Percentiles rank a stretch among this genome's conserved stretches.
Conservation (phyloP, 2,113 vertebrate genomes). For the Mustela nigripes region DNA sequence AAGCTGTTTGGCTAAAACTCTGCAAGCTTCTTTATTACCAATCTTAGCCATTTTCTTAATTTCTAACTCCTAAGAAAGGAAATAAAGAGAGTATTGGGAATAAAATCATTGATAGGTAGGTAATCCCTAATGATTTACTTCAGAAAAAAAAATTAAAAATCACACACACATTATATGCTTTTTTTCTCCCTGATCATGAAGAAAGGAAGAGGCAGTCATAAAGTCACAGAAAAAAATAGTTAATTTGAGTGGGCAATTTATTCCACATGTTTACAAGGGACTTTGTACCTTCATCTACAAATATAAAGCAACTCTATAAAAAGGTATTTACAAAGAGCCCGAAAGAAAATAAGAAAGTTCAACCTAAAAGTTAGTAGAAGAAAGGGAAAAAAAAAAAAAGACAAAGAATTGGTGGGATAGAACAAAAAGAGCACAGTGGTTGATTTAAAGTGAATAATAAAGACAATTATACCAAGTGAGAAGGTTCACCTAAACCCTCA, state of each 20-base stretch:
- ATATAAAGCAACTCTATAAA: conserved; percentile 8
- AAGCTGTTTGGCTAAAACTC: conserved; percentile 97
- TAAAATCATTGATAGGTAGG: neutral
- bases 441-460: neutral
- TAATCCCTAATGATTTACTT: neutral
- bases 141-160: neutral
- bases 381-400: neutral
- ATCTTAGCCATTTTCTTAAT: conserved; percentile 99
- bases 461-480: neutral
- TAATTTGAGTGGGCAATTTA: neutral
- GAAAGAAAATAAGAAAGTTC: neutral
- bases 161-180: neutral
- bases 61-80: conserved; percentile 93
- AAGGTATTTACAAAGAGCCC: neutral
- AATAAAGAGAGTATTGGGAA: neutral
- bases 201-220: neutral
- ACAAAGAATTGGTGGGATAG: neutral
- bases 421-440: neutral
- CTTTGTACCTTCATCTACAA: neutral
- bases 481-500: neutral
- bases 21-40: conserved; percentile 97
- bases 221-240: neutral
- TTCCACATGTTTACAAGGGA: neutral
- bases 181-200: conserved; percentile 12
- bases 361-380: neutral